Evolutionary conservation across 2,797 vertebrate species (phyloP), one percentile per base, ranked within the genome.

Genomic region (Poliocrania exsul): DNA sequence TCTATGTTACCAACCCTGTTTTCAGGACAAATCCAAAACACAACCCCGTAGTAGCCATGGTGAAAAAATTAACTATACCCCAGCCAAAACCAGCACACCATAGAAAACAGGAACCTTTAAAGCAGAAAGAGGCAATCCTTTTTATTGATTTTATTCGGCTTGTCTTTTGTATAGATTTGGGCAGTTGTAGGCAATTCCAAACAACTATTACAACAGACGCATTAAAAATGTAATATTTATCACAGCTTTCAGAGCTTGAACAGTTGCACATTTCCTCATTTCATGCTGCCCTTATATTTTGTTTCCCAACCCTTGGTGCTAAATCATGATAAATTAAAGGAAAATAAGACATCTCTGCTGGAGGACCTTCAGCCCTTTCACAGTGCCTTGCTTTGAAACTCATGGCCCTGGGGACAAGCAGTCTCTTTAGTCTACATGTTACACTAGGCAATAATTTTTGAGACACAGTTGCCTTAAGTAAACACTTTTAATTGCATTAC

Each of bases 391-490:
- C 75, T 83, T 78, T 79, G 81, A 89, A 95, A 91, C 60, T 66
- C 31, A 6, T 8, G 29, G 46, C 81, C 62, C 51, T 78, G 47
- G 54, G 72, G 79, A n/a, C 0, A 1, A 92, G 44, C 73, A 56
- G 54, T 84, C 85, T 81, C 47, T 84, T 79, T 51, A 49, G 62
- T 54, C 78, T 40, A 33, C 31, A 1, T 90, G 69, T 84, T 77
- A 65, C 2, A 6, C 40, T 8, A 13, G 53, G 44, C 64, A 50
- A 3, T 84, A 29, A 58, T 90, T 94, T 95, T 81, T 87, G 44
- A 94, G 71, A 37, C 53, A 62, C 26, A 42, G 33, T 82, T 95
- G 73, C 78, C 85, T 72, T 91, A 81, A 93, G 74, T 88, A 86
- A 94, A 87, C 40, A 60, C 28, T 72, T 62, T 2, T 42, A 86